Conservation (phyloP, 2,113 vertebrate genomes). For the Ageneiosus marmoratus region DNA sequence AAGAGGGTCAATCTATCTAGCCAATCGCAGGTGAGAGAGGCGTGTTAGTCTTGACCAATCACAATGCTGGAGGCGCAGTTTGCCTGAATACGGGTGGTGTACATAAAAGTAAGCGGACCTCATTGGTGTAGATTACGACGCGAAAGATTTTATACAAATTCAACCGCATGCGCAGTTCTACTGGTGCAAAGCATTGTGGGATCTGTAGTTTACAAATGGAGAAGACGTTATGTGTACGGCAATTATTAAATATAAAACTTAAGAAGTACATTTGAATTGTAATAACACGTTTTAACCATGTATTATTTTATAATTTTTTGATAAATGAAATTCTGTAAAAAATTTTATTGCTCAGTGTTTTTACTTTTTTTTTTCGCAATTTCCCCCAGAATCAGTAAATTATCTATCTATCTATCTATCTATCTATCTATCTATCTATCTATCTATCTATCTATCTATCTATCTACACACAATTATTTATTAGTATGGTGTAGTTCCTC, state of each 20-base stretch:
- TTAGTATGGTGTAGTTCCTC: too few relatives aligned
- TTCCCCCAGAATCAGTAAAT: too few relatives aligned
- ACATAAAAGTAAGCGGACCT: not conserved
- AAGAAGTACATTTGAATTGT: not conserved
- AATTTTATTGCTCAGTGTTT: too few relatives aligned
- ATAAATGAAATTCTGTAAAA: too few relatives aligned
- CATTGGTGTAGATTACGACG: not conserved
- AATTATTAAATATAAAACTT: not conserved
- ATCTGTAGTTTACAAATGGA: not conserved
- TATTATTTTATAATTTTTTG: too few relatives aligned
- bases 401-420: too few relatives aligned
- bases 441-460: too few relatives aligned
- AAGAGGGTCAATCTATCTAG: not conserved
- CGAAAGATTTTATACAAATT: not conserved
- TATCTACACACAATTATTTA: too few relatives aligned
- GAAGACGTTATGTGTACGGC: not conserved
- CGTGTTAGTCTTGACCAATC: not conserved
- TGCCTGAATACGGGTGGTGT: constrained; percentile 6
- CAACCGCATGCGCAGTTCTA: not conserved
- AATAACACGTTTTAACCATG: not conserved
- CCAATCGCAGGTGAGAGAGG: not conserved
- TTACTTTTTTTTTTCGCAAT: too few relatives aligned
- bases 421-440: too few relatives aligned
- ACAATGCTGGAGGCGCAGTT: not conserved
- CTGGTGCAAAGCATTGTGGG: constrained; percentile 15